These are phyloP conservation scores for Caenorhabditis brenneri DNA, from an alignment of 1,140 invertebrate genomes.

Conservation along the genomic window DNA sequence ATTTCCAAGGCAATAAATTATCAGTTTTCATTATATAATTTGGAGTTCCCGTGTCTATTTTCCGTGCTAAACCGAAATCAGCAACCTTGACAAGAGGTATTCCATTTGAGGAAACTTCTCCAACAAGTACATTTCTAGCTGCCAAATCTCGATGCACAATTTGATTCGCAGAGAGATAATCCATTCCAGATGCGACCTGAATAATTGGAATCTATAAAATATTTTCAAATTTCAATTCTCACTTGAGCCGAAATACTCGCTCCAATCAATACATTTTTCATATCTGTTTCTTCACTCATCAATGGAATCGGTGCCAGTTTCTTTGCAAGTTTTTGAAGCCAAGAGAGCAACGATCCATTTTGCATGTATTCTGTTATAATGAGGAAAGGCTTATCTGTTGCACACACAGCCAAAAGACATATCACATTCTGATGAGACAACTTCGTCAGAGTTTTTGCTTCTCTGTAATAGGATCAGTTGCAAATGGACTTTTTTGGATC, in stretches of 20 bases:
- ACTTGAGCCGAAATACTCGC: conserved; percentile 27
- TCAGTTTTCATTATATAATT: conserved; percentile 20
- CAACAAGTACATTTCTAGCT: conserved; percentile 19
- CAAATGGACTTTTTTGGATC: no score
- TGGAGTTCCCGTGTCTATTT: not conserved
- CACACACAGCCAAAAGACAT: not conserved
- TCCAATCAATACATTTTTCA: conserved; percentile 20
- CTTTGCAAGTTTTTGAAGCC: conserved; percentile 4
- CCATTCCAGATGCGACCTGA: conserved; percentile 16
- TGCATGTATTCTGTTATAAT: conserved; percentile 10
- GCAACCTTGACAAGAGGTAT: not conserved
- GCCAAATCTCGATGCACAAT: conserved; percentile 22
- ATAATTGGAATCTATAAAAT: not conserved
- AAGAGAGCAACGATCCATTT: conserved; percentile 6
- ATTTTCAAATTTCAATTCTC: not conserved
- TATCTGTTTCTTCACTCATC: not conserved
- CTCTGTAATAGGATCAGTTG: not conserved
- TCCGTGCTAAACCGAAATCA: conserved; percentile 9
- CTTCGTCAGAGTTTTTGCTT: conserved; percentile 1
- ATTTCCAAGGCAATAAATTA: conserved; percentile 12
- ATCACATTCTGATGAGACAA: conserved; percentile 4
- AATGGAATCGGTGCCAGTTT: not conserved
- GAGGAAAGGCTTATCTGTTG: not conserved
- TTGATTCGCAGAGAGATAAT: conserved; percentile 3
- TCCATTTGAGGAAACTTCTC: conserved; percentile 6